A percentile compares a stretch with the other conserved stretches of the same genome.
phyloP scores from a whole-genome alignment of 2,113 vertebrate genomes.

The Callionymus lyra region DNA sequence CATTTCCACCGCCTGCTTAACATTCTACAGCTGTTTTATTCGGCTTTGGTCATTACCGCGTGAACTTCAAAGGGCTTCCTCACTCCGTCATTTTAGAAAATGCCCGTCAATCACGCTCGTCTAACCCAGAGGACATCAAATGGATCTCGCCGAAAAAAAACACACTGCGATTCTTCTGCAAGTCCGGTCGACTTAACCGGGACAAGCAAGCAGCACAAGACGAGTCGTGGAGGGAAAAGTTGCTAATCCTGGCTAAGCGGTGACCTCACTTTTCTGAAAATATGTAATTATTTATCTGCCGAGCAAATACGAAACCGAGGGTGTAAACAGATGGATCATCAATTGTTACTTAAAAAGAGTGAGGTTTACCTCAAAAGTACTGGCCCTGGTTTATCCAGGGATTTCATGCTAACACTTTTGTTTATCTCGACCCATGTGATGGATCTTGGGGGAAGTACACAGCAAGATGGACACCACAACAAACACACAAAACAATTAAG shows the following conservation, averaged over 20 bases:
- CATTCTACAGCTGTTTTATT: conserved; percentile 74
- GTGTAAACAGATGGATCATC: too few relatives aligned
- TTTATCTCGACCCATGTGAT: too few relatives aligned
- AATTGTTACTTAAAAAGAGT: too few relatives aligned
- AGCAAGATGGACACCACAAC: too few relatives aligned
- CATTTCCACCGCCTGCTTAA: conserved; percentile 65
- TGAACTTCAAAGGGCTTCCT: conserved; percentile 70
- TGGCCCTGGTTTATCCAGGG: too few relatives aligned
- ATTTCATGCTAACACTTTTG: too few relatives aligned
- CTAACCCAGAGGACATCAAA: conserved; percentile 46
- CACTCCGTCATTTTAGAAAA: conserved; percentile 64
- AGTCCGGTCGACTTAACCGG: conserved; percentile 21
- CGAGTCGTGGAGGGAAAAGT: background rate
- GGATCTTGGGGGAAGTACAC: too few relatives aligned
- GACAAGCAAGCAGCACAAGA: conserved; percentile 8
- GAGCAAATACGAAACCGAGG: too few relatives aligned
- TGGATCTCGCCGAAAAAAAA: conserved; percentile 34
- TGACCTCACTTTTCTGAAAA: background rate
- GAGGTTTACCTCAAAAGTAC: too few relatives aligned
- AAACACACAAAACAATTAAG: too few relatives aligned
- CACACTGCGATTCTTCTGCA: conserved; percentile 17
- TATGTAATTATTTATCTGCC: background rate
- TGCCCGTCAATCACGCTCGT: conserved; percentile 63
- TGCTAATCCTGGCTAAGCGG: background rate
- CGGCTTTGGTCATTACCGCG: conserved; percentile 72